These are phyloP conservation scores for Antheraea assamensis DNA, from an alignment of 2,888 invertebrate genomes.

Conservation along the genomic window DNA sequence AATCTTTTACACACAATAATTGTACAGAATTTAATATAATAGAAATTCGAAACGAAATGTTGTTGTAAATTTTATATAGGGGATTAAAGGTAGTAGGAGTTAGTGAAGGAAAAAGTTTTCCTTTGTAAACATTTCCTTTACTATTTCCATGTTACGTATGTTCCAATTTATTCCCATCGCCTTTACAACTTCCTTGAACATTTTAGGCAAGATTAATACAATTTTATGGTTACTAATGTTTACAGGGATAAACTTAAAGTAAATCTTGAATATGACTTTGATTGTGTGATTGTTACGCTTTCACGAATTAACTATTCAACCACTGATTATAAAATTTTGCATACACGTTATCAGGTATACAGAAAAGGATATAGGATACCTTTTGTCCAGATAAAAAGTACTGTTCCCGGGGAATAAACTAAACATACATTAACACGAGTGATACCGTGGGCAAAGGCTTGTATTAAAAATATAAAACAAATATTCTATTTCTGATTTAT, in stretches of 20 bases:
- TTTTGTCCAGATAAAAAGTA: too few relatives aligned
- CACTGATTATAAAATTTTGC: too few relatives aligned
- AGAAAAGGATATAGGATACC: too few relatives aligned
- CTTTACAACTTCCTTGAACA: background rate
- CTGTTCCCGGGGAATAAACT: too few relatives aligned
- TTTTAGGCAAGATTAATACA: background rate
- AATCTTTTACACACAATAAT: background rate
- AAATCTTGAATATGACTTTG: too few relatives aligned
- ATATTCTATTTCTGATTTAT: too few relatives aligned
- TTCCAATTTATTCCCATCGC: constrained; percentile 1
- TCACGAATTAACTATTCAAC: too few relatives aligned
- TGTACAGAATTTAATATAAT: background rate
- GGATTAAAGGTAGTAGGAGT: background rate
- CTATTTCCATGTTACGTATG: background rate
- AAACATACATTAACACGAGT: too few relatives aligned
- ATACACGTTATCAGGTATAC: too few relatives aligned
- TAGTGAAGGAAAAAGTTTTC: background rate
- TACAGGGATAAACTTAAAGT: background rate
- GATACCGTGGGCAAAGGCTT: too few relatives aligned
- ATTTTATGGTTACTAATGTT: background rate
- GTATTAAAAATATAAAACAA: too few relatives aligned
- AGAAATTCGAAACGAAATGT: background rate
- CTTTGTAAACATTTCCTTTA: background rate
- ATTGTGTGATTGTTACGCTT: too few relatives aligned
- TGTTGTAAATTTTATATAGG: background rate